phyloP scores from a whole-genome alignment of 2,113 vertebrate species.

The Rhynchopsitta pachyrhyncha region DNA sequence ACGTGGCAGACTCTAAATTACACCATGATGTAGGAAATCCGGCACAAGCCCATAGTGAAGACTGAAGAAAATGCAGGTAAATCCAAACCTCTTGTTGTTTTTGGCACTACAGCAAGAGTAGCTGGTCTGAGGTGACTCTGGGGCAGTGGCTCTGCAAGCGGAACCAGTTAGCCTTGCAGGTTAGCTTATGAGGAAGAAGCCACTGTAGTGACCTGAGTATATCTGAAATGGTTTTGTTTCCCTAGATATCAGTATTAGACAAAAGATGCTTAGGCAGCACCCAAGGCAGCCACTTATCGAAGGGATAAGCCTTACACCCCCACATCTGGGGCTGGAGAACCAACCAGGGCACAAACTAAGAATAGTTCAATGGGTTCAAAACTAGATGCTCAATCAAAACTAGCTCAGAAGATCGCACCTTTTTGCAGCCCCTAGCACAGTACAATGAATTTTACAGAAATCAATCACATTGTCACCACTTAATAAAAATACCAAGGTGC shows the following conservation, averaged over 20 bases:
- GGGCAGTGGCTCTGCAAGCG: not conserved
- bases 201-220: not conserved
- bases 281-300: accelerated
- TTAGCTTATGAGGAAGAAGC: not conserved
- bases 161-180: not conserved
- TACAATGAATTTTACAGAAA: not conserved
- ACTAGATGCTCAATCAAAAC: accelerated
- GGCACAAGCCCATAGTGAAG: not conserved
- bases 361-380: not conserved
- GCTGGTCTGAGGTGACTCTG: not conserved
- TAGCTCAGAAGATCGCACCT: not conserved
- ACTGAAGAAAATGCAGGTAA: not conserved
- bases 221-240: not conserved
- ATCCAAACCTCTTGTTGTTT: accelerated
- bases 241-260: accelerated
- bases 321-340: accelerated
- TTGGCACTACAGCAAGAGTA: not conserved
- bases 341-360: no score
- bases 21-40: not conserved
- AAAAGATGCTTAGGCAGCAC: not conserved
- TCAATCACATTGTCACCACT: not conserved
- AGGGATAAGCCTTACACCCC: not conserved
- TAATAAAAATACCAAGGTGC: not conserved
- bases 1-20: not conserved
- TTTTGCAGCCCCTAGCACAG: not conserved